Base-by-base conservation (phyloP, 2,888 invertebrate species). In the Eupithecia exiguata region DNA sequence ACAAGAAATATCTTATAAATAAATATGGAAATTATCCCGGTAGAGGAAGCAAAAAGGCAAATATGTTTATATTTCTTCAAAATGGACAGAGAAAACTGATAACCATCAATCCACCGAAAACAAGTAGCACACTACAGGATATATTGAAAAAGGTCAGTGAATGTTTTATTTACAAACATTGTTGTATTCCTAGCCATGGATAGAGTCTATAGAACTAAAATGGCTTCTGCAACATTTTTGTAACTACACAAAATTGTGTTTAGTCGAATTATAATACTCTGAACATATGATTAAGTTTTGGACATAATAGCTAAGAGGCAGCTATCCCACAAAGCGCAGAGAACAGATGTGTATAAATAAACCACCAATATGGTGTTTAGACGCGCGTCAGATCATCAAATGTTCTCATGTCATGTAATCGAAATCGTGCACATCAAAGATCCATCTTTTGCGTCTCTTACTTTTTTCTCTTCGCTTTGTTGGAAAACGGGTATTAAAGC, bases 11-110 rank as follows among this genome's bases (percentile, higher is more conserved):
- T 35, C 35, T 30, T 30, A 30, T 30, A 30, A 30, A 30, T 4
- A 30, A 30, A 30, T 30, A 30, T 30, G 4, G 6, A 35, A 62
- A 21, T 35, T 58, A 58, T 21, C 25, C 10, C n/a, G 4, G 49
- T 21, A 65, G 14, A 38, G 1, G 40, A 36, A 21, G 66, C 14
- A 66, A 66, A 25, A 66, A 7, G 40, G 36, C 36, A 12, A 66
- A 25, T 5, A 66, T 66, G 66, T 66, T 66, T 21, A 40, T 66
- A 25, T 66, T 66, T 43, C 40, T 66, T 12, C 40, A 66, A 14
- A 66, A 66, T 12, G 66, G 66, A 38, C 66, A 66, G 3, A n/a
- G 66, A 66, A 66, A 66, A 40, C 66, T 66, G 21, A 66, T 66
- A 25, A 40, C 10, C 25, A 21, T 66, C 6, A 25, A 40, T 14